Percentiles rank a stretch among this genome's conserved stretches.
Conservation (phyloP, 2,113 vertebrate genomes). For the Vidua chalybeata region DNA sequence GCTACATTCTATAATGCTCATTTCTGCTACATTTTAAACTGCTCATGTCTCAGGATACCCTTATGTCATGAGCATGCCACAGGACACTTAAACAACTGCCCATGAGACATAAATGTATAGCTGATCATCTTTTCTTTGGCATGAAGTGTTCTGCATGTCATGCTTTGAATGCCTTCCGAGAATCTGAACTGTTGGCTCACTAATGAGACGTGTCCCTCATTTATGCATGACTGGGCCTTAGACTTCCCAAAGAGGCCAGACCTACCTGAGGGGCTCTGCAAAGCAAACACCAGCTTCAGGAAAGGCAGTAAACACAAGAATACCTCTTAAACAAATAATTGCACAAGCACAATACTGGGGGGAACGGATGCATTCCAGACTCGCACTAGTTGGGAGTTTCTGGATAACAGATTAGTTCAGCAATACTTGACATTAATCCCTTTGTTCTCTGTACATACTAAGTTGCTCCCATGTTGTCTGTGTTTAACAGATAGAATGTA, state of each 20-base stretch:
- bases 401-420: conserved; percentile 20
- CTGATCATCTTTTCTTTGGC: background rate
- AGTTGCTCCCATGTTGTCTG: background rate
- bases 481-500: background rate
- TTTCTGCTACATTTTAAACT: background rate
- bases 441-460: background rate
- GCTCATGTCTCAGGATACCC: background rate
- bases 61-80: fast-evolving
- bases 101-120: background rate
- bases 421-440: conserved; percentile 6
- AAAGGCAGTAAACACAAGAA: background rate
- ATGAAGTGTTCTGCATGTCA: fast-evolving
- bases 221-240: background rate
- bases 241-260: background rate
- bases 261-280: conserved; percentile 18
- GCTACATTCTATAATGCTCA: background rate
- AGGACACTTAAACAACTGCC: background rate
- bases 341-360: background rate
- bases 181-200: background rate
- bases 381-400: background rate
- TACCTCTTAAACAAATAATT: conserved; percentile 43
- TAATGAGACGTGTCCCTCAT: background rate
- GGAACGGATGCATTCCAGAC: conserved; percentile 45
- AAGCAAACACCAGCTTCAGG: conserved; percentile 9
- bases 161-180: background rate